phyloP scores from a whole-genome alignment of 1,140 invertebrate genomes.

The Diachasmimorpha longicaudata region DNA sequence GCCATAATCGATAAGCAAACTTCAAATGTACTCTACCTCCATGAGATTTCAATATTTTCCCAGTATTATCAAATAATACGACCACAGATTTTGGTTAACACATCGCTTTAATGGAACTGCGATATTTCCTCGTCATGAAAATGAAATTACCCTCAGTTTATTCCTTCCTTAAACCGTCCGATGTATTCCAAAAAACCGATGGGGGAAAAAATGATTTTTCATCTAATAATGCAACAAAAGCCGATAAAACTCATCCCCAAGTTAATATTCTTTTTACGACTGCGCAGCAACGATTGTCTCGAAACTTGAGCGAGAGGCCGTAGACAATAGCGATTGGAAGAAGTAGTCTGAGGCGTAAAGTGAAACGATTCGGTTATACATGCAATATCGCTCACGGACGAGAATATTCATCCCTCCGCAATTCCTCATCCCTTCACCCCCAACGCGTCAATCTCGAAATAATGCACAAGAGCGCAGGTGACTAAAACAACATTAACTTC shows the following conservation, averaged over 20 bases:
- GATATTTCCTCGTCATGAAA: too few relatives aligned
- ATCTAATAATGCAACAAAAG: too few relatives aligned
- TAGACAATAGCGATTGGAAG: neutral
- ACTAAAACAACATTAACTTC: neutral
- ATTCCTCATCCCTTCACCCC: neutral
- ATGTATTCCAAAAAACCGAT: too few relatives aligned
- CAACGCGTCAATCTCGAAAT: conserved; percentile 1
- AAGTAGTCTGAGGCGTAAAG: neutral
- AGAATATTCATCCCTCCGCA: neutral
- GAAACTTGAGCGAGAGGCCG: neutral
- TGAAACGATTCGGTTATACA: neutral
- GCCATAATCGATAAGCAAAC: too few relatives aligned
- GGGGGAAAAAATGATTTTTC: too few relatives aligned
- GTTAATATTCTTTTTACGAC: neutral
- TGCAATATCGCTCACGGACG: neutral
- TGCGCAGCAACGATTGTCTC: neutral
- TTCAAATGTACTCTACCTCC: too few relatives aligned
- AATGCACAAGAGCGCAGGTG: neutral
- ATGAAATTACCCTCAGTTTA: too few relatives aligned
- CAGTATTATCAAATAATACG: too few relatives aligned
- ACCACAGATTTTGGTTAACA: too few relatives aligned
- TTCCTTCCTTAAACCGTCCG: too few relatives aligned
- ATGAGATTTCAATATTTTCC: too few relatives aligned
- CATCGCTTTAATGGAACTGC: too few relatives aligned
- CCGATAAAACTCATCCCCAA: neutral